Conservation (phyloP, 2,113 vertebrate species). For the Herpailurus yagouaroundi region DNA sequence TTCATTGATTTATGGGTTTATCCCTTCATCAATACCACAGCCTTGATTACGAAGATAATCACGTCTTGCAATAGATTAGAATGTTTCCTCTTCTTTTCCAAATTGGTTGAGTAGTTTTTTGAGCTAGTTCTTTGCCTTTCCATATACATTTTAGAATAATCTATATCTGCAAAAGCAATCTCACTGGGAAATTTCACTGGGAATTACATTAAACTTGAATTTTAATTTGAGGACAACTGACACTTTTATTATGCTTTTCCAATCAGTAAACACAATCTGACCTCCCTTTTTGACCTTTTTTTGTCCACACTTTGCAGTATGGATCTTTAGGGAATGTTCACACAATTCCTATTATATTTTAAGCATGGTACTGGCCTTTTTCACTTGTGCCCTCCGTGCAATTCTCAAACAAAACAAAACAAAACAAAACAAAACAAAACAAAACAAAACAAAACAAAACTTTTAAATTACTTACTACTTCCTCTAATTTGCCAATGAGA, state of each 20-base stretch:
- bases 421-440: neutral
- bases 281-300: neutral
- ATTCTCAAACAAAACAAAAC: neutral
- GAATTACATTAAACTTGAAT: neutral
- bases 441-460: neutral
- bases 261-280: neutral
- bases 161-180: neutral
- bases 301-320: neutral
- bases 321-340: neutral
- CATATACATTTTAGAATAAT: neutral
- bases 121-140: neutral
- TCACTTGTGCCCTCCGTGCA: neutral
- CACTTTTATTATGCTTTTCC: neutral
- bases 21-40: neutral
- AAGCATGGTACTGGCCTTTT: neutral
- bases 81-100: neutral
- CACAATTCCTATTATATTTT: neutral
- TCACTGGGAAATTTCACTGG: neutral
- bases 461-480: neutral
- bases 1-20: neutral
- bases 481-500: neutral
- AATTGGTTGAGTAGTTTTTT: neutral
- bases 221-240: neutral
- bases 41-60: neutral
- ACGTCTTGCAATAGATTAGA: neutral